Percentiles rank a stretch among this genome's conserved stretches.
These are phyloP conservation scores for Biston stratarius DNA, from an alignment of 2,888 invertebrate genomes.

Conservation along the genomic window DNA sequence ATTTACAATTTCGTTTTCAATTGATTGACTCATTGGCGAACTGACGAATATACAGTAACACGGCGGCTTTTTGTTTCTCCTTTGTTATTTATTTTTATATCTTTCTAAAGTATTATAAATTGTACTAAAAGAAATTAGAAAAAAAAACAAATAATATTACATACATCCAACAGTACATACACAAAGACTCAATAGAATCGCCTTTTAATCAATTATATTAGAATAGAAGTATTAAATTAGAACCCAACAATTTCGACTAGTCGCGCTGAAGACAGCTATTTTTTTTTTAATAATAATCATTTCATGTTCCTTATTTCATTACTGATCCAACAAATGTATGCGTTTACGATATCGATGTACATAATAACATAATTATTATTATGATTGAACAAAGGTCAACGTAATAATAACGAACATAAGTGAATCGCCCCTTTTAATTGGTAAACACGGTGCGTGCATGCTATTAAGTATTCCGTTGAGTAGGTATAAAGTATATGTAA, in stretches of 20 bases:
- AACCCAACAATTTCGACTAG: background rate
- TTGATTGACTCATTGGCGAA: background rate
- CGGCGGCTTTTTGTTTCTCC: too few relatives aligned
- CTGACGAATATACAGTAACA: background rate
- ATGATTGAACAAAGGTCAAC: slow-evolving; percentile 13
- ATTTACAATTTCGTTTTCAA: too few relatives aligned
- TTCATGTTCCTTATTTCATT: background rate
- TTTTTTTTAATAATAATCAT: background rate
- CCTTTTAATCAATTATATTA: too few relatives aligned
- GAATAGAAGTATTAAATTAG: too few relatives aligned
- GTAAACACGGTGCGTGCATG: slow-evolving; percentile 33
- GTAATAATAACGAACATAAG: slow-evolving; percentile 5
- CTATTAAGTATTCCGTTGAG: background rate
- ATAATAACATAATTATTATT: slow-evolving; percentile 2
- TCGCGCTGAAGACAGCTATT: background rate
- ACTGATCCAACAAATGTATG: background rate
- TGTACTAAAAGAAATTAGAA: background rate
- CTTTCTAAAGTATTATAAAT: background rate
- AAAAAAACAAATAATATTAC: background rate
- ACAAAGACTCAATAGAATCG: too few relatives aligned
- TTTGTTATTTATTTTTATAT: too few relatives aligned
- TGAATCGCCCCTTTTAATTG: slow-evolving; percentile 4
- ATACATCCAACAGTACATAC: background rate
- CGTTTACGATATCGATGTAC: background rate
- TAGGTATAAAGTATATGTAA: slow-evolving; percentile 53